phyloP scores from a whole-genome alignment of 2,888 invertebrate genomes.

The Nomada lathburiana region DNA sequence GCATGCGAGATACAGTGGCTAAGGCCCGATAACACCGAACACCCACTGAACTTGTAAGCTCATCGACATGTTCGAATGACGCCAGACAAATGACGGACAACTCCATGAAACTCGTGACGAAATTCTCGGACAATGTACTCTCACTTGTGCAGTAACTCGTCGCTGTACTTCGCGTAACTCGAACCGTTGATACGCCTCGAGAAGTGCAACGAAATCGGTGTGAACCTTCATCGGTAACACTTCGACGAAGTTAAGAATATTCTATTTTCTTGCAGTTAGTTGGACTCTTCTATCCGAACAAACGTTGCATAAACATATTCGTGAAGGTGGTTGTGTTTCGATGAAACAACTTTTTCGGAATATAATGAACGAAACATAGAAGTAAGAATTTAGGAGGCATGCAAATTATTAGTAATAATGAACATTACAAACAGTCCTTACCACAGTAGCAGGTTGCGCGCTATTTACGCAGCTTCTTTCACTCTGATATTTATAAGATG shows the following conservation, averaged over 20 bases:
- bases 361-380: too few species aligned
- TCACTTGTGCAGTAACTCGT: background rate
- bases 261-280: too few species aligned
- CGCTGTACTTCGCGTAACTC: background rate
- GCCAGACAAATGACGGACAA: constrained; percentile 2
- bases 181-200: background rate
- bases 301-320: too few species aligned
- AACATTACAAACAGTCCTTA: background rate
- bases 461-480: too few species aligned
- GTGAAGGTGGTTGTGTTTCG: too few species aligned
- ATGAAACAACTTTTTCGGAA: too few species aligned
- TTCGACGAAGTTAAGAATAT: background rate
- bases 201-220: background rate
- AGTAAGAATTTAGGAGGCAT: too few species aligned
- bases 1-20: too few species aligned
- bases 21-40: background rate
- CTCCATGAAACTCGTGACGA: background rate
- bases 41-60: constrained; percentile 6
- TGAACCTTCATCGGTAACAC: background rate
- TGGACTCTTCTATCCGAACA: too few species aligned
- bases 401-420: too few species aligned
- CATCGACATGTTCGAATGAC: constrained; percentile 13
- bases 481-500: background rate
- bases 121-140: constrained; percentile 4
- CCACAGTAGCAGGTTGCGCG: background rate